Evolutionary conservation across 2,113 vertebrate genomes (phyloP).

Genomic region (Turnix velox): DNA sequence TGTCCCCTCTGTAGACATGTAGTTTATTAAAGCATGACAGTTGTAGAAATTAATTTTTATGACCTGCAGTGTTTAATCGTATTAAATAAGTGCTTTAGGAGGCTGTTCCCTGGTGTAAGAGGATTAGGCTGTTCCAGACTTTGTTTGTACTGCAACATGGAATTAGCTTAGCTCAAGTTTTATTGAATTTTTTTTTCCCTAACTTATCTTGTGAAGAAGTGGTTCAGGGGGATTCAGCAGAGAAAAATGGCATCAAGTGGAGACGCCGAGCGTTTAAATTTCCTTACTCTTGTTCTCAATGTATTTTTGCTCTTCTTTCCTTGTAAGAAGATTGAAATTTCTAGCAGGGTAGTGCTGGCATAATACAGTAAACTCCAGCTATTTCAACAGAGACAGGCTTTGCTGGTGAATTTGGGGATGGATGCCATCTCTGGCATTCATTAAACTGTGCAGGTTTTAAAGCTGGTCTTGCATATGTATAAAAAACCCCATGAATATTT

Average conservation of each 20-base stretch:
- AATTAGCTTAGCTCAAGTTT: not conserved
- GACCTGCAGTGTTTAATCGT: conserved; percentile 39
- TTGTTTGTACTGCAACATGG: not conserved
- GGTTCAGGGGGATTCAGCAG: not conserved
- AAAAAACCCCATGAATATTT: not conserved
- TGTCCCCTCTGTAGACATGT: accelerated
- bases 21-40: not conserved
- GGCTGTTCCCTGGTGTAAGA: not conserved
- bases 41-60: conserved; percentile 13
- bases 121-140: conserved; percentile 21
- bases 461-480: accelerated
- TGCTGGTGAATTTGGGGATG: not conserved
- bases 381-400: not conserved
- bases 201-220: not conserved
- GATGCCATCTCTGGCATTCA: not conserved
- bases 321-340: not conserved
- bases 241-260: not conserved
- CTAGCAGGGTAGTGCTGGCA: not conserved
- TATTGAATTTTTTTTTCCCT: not conserved
- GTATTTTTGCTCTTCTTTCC: not conserved
- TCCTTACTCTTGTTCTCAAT: not conserved
- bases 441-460: not conserved
- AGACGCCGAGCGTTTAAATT: not conserved
- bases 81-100: conserved; percentile 29
- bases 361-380: not conserved